Evolutionary conservation across 64 coral and sea anemone genomes (phyloP).

Genomic region (Acropora tenuis): DNA sequence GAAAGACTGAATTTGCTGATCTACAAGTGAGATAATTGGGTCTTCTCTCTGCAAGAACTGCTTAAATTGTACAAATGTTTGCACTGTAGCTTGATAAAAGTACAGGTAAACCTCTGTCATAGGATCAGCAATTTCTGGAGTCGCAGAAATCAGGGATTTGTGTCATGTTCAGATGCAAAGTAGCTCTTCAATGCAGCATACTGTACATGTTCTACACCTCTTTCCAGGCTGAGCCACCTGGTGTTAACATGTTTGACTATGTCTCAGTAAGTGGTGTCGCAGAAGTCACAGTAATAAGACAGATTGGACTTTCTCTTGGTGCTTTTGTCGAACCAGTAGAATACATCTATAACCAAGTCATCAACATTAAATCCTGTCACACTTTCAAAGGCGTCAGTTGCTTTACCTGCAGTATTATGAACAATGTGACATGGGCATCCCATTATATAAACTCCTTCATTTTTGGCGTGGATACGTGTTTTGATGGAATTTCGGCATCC

Average conservation of each 20-base stretch:
- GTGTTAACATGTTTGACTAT: constrained; percentile 70
- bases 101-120: constrained; percentile 52
- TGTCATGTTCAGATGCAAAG: constrained; percentile 52
- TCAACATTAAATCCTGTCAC: too few species aligned
- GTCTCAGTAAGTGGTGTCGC: constrained; percentile 18
- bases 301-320: constrained; percentile 37
- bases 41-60: constrained; percentile 52
- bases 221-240: constrained; percentile 62
- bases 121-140: not conserved
- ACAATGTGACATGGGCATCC: too few species aligned
- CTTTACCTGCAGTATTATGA: too few species aligned
- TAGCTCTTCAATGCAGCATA: constrained; percentile 65
- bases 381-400: too few species aligned
- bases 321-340: constrained; percentile 64
- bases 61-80: constrained; percentile 22
- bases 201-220: constrained; percentile 56
- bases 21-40: constrained; percentile 42
- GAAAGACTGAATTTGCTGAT: constrained; percentile 62
- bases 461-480: constrained; percentile 33
- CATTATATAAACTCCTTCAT: too few species aligned
- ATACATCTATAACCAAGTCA: constrained; percentile 30
- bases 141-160: constrained; percentile 15
- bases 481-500: constrained; percentile 53
- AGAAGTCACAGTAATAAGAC: too few species aligned
- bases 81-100: constrained; percentile 60